Evolutionary conservation across 2,113 vertebrate species (phyloP).

Genomic region (Petrocephalus microphthalmus): DNA sequence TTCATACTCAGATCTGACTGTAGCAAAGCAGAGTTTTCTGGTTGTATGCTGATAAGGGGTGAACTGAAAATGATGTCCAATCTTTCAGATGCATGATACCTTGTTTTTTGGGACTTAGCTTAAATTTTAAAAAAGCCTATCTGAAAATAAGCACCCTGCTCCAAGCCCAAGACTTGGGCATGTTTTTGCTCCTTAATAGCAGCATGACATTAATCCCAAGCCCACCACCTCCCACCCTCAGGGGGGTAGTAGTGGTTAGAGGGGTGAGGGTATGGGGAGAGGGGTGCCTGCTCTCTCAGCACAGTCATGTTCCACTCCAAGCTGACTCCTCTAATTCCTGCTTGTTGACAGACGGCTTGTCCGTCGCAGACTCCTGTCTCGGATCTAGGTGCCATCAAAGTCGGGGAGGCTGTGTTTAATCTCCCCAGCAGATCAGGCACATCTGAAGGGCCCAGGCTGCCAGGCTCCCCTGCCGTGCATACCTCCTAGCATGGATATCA

Average conservation of each 20-base stretch:
- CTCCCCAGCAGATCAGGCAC: constrained; percentile 14
- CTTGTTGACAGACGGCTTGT: constrained; percentile 24
- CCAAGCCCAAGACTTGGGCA: not conserved
- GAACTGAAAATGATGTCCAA: not conserved
- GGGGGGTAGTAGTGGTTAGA: not conserved
- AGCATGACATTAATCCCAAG: not conserved
- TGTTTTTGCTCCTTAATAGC: not conserved
- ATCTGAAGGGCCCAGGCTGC: not conserved
- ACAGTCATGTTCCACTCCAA: not conserved
- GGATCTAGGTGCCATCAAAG: constrained; percentile 29
- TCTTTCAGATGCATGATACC: not conserved
- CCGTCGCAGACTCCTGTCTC: constrained; percentile 25
- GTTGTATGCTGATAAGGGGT: not conserved
- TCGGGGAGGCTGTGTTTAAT: constrained; percentile 20
- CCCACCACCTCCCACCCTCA: not conserved
- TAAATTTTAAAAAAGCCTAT: not conserved
- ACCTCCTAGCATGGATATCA: constrained; percentile 26
- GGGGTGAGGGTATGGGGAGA: not conserved
- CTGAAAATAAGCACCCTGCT: not conserved
- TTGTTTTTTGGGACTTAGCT: not conserved
- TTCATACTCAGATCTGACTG: not conserved
- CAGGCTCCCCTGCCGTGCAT: constrained; percentile 6
- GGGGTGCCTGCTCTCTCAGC: not conserved
- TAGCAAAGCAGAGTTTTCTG: not conserved
- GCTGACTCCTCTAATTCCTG: constrained; percentile 11